A percentile compares a stretch with the other conserved stretches of the same genome.
phyloP scores from a whole-genome alignment of 2,888 invertebrate species.

The Erebia aethiops region DNA sequence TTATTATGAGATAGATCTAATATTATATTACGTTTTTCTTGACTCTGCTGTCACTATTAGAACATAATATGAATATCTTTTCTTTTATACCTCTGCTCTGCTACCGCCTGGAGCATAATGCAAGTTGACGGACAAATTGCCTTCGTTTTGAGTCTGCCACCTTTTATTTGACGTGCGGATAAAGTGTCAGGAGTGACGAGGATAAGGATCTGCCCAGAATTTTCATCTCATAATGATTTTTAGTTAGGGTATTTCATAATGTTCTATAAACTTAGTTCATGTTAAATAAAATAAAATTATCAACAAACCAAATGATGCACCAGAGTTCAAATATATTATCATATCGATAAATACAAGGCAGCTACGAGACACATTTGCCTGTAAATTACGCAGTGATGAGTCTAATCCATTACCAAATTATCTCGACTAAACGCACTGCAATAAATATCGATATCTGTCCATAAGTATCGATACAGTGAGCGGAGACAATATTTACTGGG shows the following conservation, averaged over 20 bases:
- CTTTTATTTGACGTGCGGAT: constrained; percentile 32
- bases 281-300: no score
- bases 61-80: constrained; percentile 15
- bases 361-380: not conserved
- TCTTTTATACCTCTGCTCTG: not conserved
- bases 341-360: not conserved
- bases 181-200: constrained; percentile 43
- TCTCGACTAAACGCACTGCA: constrained; percentile 65
- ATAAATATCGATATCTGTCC: constrained; percentile 79
- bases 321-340: not conserved
- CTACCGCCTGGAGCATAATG: constrained; percentile 46
- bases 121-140: constrained; percentile 64
- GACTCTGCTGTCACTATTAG: not conserved
- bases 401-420: constrained; percentile 79
- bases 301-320: not conserved
- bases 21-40: no score
- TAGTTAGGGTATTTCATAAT: not conserved
- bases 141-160: constrained; percentile 60
- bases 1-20: no score
- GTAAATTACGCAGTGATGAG: constrained; percentile 56
- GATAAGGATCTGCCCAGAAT: constrained; percentile 38
- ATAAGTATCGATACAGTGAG: constrained; percentile 75
- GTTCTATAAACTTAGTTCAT: no score
- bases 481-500: constrained; percentile 81
- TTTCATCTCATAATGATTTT: constrained; percentile 9